A percentile compares a stretch with the other conserved stretches of the same genome.
Conservation (phyloP, 2,113 vertebrate species). For the Labeo catla region DNA sequence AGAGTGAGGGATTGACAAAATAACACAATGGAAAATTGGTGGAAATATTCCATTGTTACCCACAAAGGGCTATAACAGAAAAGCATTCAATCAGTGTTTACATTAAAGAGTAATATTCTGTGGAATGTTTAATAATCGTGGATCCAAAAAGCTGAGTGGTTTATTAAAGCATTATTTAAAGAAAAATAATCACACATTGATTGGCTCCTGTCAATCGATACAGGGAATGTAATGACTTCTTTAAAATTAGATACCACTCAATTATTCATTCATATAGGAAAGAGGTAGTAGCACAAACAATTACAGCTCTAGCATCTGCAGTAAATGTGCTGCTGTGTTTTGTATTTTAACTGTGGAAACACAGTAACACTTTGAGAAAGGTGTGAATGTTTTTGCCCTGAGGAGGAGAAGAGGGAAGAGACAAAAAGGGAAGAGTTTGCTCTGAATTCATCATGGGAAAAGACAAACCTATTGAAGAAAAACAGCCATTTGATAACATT, state of each 20-base stretch:
- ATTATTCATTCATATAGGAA: slow-evolving; percentile 12
- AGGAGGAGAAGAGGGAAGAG: not conserved
- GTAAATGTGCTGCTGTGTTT: not conserved
- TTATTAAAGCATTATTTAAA: not conserved
- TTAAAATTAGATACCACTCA: not conserved
- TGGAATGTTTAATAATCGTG: not conserved
- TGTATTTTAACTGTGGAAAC: not conserved
- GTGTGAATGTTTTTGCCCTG: not conserved
- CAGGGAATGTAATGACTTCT: not conserved
- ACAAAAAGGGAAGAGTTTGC: not conserved
- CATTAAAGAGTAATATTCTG: not conserved
- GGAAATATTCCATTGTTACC: not conserved
- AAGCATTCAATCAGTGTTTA: not conserved
- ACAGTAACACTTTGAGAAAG: slow-evolving; percentile 11
- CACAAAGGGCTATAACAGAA: not conserved
- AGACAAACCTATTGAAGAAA: not conserved
- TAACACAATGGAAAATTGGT: not conserved
- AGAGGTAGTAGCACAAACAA: not conserved
- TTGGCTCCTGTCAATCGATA: not conserved
- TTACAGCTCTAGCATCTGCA: not conserved
- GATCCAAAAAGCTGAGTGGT: slow-evolving; percentile 29
- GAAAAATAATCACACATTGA: not conserved
- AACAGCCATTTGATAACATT: not conserved
- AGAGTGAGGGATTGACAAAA: not conserved
- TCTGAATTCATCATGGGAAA: not conserved